Base-by-base conservation (phyloP, 2,888 invertebrate genomes). In the Myopa tessellatipennis region DNA sequence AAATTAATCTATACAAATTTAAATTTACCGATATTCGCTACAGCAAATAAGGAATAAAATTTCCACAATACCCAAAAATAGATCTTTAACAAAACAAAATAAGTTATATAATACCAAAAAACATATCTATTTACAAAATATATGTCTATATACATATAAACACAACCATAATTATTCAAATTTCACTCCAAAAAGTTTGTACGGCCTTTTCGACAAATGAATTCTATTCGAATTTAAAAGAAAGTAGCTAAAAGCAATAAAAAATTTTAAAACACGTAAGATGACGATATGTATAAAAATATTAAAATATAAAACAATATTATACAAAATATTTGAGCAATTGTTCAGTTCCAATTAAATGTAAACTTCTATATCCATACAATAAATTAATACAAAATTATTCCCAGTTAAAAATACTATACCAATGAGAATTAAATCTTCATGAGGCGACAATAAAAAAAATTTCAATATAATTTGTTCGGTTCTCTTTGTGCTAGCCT, bases 111-210 rank as follows among this genome's bases (percentile, higher is more conserved):
- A 74, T 75, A 78, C 63, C 70, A 76, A 78, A 77, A 74, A 69
- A 26, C 78, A 60, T 76, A 73, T 73, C 69, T 74, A 75, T 65
- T 77, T 72, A 79, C 55, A 77, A 73, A 77, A 80, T 79, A 80
- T 77, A 79, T 77, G 3, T 65, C 10, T 26, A 65, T 36, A 65
- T 26, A 65, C 4, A 65, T 65, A 38, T 65, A 38, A 82, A 82
- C 81, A 82, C 82, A 82, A 82, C 82, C 82, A 77, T 81, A 50
- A 50, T 58, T 65, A 65, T 65, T 65, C 26, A 58, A 68, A 68
- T 68, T 18, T 69, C 36, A 69, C 40, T 75, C 68, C 4, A 55
- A n/a, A 16, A 75, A 65, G 14, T 65, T 65, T 65, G 65, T 65
- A 16, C 34, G 26, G 3, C 61, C 14, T 65, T 65, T 34, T 6